Percentiles rank a stretch among this genome's conserved stretches.
Conservation (phyloP, 1,140 invertebrate genomes). For the Mylabris phalerata region DNA sequence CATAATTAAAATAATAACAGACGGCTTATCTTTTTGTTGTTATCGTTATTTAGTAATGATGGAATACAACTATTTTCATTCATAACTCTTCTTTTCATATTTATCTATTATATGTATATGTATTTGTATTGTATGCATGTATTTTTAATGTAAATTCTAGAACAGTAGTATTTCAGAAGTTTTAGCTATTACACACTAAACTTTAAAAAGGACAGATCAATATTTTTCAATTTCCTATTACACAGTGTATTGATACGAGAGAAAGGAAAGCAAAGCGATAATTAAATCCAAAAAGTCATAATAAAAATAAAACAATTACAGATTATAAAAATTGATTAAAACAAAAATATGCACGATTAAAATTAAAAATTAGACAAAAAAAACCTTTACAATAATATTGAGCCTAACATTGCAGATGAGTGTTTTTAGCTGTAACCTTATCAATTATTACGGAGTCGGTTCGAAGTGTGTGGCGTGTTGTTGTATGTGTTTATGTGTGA, state of each 20-base stretch:
- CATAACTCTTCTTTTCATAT: too few relatives aligned
- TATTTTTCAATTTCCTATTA: slow-evolving; percentile 8
- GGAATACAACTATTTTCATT: too few relatives aligned
- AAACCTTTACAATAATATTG: slow-evolving; percentile 14
- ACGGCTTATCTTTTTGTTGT: too few relatives aligned
- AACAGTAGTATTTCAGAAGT: slow-evolving; percentile 41
- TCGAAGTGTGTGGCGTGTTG: slow-evolving; percentile 14
- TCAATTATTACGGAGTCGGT: slow-evolving; percentile 34
- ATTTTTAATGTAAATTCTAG: slow-evolving; percentile 32
- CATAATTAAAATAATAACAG: too few relatives aligned
- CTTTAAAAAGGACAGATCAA: slow-evolving; percentile 32
- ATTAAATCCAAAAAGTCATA: too few relatives aligned
- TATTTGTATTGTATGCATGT: slow-evolving; percentile 36
- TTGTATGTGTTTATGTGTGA: neutral
- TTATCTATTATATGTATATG: too few relatives aligned
- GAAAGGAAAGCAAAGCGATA: slow-evolving; percentile 31
- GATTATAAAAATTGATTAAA: neutral
- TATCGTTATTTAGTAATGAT: too few relatives aligned
- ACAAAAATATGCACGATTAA: slow-evolving; percentile 15
- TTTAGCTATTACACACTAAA: slow-evolving; percentile 57
- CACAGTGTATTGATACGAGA: slow-evolving; percentile 27
- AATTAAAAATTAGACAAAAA: neutral
- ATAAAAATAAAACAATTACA: too few relatives aligned
- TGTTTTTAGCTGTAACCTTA: slow-evolving; percentile 52
- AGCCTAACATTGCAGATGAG: slow-evolving; percentile 41